Conservation (phyloP, 2,113 vertebrate genomes). For the Dolichallabes microphthalmus region DNA sequence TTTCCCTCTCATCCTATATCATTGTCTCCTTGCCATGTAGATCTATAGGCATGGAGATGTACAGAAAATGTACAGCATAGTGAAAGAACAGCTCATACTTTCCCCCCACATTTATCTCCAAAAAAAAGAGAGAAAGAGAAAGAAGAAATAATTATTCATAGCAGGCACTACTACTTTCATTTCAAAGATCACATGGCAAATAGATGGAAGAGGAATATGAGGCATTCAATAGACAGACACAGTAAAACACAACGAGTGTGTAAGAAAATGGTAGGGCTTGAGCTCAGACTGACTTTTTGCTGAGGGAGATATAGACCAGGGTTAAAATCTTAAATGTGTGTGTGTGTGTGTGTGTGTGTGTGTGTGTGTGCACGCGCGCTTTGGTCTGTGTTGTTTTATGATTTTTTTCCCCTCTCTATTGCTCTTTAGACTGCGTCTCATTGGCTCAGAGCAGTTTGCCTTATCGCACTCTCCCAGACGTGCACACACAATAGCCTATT, state of each 20-base stretch:
- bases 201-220: constrained; percentile 33
- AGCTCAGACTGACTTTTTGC: constrained; percentile 42
- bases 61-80: constrained; percentile 5
- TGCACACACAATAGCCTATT: constrained; percentile 73
- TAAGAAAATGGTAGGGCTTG: constrained; percentile 56
- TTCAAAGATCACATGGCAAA: constrained; percentile 49
- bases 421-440: constrained; percentile 61
- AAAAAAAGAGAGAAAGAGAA: neutral
- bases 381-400: constrained; percentile 5
- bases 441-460: constrained; percentile 70
- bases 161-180: constrained; percentile 41
- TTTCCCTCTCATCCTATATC: constrained; percentile 45
- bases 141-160: constrained; percentile 38
- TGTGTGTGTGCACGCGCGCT: constrained; percentile 31
- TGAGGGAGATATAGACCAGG: constrained; percentile 31
- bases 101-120: constrained; percentile 20
- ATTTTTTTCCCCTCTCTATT: constrained; percentile 43
- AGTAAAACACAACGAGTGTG: constrained; percentile 49
- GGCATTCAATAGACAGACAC: constrained; percentile 47
- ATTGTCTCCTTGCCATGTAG: constrained; percentile 22
- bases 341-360: constrained; percentile 29
- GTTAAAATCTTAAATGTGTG: constrained; percentile 39
- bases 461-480: constrained; percentile 75
- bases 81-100: constrained; percentile 33
- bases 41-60: too few species aligned